phyloP scores from a whole-genome alignment of 2,888 invertebrate species.

The Hecatera dysodea region DNA sequence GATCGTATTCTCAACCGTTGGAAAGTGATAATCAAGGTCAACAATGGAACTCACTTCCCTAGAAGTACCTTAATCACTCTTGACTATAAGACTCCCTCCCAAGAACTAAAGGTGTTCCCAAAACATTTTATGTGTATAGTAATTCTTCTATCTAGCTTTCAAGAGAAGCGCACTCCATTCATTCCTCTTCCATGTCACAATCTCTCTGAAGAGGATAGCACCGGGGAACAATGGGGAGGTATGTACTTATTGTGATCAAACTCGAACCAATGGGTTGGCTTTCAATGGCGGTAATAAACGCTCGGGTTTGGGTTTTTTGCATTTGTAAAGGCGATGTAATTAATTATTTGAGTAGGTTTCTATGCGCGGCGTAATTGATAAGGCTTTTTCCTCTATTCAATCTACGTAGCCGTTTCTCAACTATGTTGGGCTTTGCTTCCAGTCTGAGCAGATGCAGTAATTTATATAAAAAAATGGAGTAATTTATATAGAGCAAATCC shows the following conservation, averaged over 20 bases:
- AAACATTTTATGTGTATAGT: too few relatives aligned
- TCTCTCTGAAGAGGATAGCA: slow-evolving; percentile 45
- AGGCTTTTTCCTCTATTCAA: neutral
- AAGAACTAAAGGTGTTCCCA: too few relatives aligned
- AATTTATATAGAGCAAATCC: too few relatives aligned
- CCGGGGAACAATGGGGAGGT: slow-evolving; percentile 55
- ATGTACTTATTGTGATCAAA: slow-evolving; percentile 64
- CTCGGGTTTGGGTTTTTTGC: slow-evolving; percentile 33
- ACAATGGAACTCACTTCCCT: too few relatives aligned
- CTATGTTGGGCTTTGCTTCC: too few relatives aligned
- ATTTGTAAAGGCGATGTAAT: slow-evolving; percentile 45
- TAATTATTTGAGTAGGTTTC: slow-evolving; percentile 44
- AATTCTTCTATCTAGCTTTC: neutral
- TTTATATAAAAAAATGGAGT: too few relatives aligned
- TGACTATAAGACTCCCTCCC: too few relatives aligned
- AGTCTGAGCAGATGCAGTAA: too few relatives aligned
- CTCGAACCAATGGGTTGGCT: slow-evolving; percentile 50
- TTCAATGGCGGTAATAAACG: slow-evolving; percentile 52
- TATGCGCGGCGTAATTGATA: slow-evolving; percentile 26
- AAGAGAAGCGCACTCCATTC: slow-evolving; percentile 31
- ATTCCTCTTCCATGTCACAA: slow-evolving; percentile 25
- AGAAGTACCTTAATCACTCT: too few relatives aligned
- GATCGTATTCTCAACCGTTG: too few relatives aligned
- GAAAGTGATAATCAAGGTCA: too few relatives aligned
- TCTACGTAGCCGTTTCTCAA: neutral